Evolutionary conservation across 2,797 vertebrate species (phyloP).

Genomic region (Malurus splendens): DNA sequence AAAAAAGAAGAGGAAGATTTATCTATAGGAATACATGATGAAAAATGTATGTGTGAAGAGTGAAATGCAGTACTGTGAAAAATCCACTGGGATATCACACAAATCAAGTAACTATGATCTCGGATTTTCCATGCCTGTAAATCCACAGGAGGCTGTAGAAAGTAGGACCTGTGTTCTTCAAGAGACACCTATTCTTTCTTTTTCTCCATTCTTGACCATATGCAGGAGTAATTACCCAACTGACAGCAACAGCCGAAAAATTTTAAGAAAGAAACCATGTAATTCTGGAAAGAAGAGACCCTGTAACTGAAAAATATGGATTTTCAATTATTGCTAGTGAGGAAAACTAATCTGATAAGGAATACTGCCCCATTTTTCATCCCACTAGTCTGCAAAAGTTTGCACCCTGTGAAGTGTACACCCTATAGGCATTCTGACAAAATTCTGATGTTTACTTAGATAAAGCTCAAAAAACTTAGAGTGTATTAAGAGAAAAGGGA

Average conservation of each 20-base stretch:
- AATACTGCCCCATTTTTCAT: neutral
- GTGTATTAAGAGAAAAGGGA: neutral
- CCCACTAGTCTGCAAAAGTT: neutral
- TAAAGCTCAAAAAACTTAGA: neutral
- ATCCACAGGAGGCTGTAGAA: neutral
- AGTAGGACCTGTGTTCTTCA: neutral
- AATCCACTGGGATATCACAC: accelerated
- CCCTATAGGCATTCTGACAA: neutral
- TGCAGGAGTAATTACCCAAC: neutral
- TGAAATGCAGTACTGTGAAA: neutral
- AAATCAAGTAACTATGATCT: neutral
- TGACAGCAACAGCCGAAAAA: neutral
- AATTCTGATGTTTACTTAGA: neutral
- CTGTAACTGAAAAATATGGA: neutral
- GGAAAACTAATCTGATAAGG: neutral
- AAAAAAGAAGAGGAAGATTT: neutral
- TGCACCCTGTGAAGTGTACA: neutral
- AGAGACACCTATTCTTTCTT: neutral
- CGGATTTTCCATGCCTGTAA: neutral
- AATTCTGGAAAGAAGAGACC: neutral
- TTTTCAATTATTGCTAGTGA: neutral
- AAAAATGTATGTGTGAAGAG: neutral
- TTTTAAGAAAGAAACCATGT: neutral
- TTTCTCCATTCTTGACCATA: neutral
- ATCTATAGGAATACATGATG: neutral